Percentiles rank a stretch among this genome's conserved stretches.
These are phyloP conservation scores for Parauchenoglanis punctatus DNA, from an alignment of 2,797 vertebrate species.

Conservation along the genomic window DNA sequence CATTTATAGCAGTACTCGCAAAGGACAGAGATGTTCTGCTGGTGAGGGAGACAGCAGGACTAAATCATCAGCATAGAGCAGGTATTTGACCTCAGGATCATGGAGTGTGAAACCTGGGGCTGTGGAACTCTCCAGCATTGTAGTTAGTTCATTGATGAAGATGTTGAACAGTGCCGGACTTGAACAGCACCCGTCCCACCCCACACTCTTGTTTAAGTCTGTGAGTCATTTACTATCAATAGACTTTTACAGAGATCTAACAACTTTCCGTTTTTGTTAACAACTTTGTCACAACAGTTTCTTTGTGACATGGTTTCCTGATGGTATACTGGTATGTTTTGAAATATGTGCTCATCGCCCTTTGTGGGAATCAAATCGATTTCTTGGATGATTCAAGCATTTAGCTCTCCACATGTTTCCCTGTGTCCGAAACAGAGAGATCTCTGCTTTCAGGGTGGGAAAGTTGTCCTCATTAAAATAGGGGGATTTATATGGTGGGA, in stretches of 20 bases:
- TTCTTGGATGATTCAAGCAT: background rate
- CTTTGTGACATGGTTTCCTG: background rate
- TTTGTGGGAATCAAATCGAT: background rate
- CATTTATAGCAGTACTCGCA: background rate
- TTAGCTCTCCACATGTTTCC: background rate
- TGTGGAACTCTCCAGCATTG: background rate
- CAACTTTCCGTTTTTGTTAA: background rate
- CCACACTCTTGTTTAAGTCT: background rate
- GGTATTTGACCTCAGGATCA: background rate
- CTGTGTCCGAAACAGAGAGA: background rate
- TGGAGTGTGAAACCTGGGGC: background rate
- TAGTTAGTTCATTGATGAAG: background rate
- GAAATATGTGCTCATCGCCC: background rate
- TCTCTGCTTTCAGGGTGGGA: background rate
- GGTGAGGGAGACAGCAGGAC: background rate
- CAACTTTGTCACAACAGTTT: background rate
- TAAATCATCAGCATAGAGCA: background rate
- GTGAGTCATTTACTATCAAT: background rate
- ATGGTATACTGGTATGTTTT: background rate
- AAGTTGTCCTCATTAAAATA: background rate
- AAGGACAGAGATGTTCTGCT: background rate
- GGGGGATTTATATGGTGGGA: background rate
- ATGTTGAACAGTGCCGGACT: background rate
- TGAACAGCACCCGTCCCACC: background rate
- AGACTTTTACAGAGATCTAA: background rate